Evolutionary conservation across 2,797 vertebrate genomes (phyloP), one percentile per base, ranked within the genome.

Genomic region (Nyctibius grandis): DNA sequence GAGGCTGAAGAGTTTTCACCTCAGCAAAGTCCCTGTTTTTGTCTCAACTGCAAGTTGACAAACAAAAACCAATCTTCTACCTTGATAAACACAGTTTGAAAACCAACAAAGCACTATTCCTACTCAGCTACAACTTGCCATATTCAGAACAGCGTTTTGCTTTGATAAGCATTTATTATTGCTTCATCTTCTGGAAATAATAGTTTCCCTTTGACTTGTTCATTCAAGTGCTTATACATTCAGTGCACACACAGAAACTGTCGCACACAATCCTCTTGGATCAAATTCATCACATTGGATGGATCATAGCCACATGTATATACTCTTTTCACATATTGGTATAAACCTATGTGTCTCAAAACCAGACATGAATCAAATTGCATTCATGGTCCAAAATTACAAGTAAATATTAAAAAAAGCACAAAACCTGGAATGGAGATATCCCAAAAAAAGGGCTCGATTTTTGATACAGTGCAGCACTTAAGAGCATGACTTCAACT

Each of bases 101-200:
- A 93, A 76, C 23, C 29, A 56, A 70, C 54, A 60, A 47, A 70
- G 11, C 23, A 34, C 56, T 53, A 36, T 34, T 92, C 51, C 82
- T 68, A 23, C 64, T 59, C 48, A 82, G 57, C 65, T 85, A 83
- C 48, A 64, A 60, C 67, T 83, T 25, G 83, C 84, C 19, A 1
- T 44, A 38, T 78, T 73, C 92, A 70, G 63, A 84, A 47, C 31
- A 5, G 82, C 38, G 77, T 68, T 95, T 70, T 80, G 87, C 78
- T 96, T 83, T 95, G 91, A 91, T 89, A 95, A 93, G 79, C 74
- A 87, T 44, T 76, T 89, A 69, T 57, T 70, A 94, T 19, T 75
- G 95, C 77, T 89, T 95, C 95, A 78, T 92, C 87, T 94, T 68
- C 83, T n/a, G 28, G 38, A 91, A 38, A 34, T 42, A 79, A 86